A percentile compares a stretch with the other conserved stretches of the same genome.
These are phyloP conservation scores for Carduelis carduelis DNA, from an alignment of 2,797 vertebrate genomes.

Conservation along the genomic window DNA sequence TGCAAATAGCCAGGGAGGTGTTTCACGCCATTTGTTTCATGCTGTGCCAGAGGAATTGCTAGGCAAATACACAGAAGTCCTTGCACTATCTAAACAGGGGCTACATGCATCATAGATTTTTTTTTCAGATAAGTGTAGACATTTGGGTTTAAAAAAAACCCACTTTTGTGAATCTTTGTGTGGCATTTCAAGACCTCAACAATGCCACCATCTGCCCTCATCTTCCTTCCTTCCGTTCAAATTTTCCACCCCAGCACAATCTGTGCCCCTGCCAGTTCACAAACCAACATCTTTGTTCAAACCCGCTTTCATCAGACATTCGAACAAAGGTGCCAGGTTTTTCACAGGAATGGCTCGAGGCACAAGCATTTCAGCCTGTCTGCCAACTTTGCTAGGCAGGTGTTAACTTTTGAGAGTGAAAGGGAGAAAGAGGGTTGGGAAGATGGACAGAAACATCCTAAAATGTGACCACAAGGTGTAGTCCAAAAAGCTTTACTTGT, in stretches of 20 bases:
- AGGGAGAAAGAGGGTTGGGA: background rate
- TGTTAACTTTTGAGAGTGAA: background rate
- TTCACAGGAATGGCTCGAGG: constrained; percentile 1
- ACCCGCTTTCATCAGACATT: background rate
- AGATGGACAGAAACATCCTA: background rate
- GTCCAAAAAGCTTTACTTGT: background rate
- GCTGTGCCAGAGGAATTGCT: constrained; percentile 19
- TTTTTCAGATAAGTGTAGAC: background rate
- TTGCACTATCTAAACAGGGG: background rate
- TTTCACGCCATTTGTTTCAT: background rate
- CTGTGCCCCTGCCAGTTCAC: background rate
- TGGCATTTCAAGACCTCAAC: constrained; percentile 23
- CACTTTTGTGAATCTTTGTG: background rate
- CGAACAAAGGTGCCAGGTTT: constrained; percentile 15
- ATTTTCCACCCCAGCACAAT: background rate
- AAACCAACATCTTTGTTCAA: constrained; percentile 1
- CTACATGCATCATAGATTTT: background rate
- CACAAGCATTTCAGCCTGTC: background rate
- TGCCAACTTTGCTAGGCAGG: constrained; percentile 17
- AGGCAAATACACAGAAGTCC: constrained; percentile 18
- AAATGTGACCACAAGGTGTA: background rate
- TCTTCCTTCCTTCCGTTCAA: background rate
- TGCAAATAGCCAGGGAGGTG: constrained; percentile 38
- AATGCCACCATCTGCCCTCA: constrained; percentile 24
- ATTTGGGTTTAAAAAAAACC: background rate